Conservation (phyloP, 1,140 invertebrate genomes). For the Drosophila yakuba region DNA sequence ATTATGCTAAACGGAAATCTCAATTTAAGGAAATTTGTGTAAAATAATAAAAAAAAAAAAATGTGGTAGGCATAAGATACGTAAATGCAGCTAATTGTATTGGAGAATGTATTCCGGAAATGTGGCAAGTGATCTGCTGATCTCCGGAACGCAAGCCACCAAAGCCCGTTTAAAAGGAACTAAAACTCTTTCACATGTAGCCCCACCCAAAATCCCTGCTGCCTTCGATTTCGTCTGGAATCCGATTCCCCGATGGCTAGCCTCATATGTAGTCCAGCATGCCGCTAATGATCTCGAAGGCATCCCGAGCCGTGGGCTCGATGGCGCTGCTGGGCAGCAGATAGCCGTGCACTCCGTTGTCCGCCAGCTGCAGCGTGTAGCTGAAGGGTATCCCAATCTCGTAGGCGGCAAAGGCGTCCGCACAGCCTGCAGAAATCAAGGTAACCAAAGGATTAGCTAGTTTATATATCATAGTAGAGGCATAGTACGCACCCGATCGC, state of each 20-base stretch:
- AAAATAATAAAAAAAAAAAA: slow-evolving; percentile 23
- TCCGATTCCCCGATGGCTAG: too few relatives aligned
- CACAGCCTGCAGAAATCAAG: slow-evolving; percentile 86
- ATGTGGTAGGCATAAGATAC: slow-evolving; percentile 3
- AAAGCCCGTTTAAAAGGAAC: slow-evolving; percentile 29
- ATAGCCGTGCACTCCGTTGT: slow-evolving; percentile 91
- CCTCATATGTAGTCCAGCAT: slow-evolving; percentile 86
- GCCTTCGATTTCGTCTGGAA: too few relatives aligned
- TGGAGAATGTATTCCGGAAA: slow-evolving; percentile 34
- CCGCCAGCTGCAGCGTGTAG: slow-evolving; percentile 92
- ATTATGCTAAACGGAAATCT: slow-evolving; percentile 1
- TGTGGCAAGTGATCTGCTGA: slow-evolving; percentile 4
- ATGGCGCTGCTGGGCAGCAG: slow-evolving; percentile 91
- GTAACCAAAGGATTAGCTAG: background rate
- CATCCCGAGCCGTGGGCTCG: slow-evolving; percentile 90
- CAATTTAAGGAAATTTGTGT: background rate
- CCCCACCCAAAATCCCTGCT: slow-evolving; percentile 21
- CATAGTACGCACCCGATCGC: slow-evolving; percentile 61
- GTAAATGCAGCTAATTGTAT: slow-evolving; percentile 1
- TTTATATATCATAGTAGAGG: too few relatives aligned
- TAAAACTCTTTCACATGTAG: slow-evolving; percentile 9
- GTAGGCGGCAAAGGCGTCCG: slow-evolving; percentile 91
- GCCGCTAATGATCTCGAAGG: slow-evolving; percentile 91
- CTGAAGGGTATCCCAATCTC: slow-evolving; percentile 89
- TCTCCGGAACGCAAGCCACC: slow-evolving; percentile 30